Evolutionary conservation across 1,140 invertebrate genomes (phyloP).

Genomic region (Apis cerana): DNA sequence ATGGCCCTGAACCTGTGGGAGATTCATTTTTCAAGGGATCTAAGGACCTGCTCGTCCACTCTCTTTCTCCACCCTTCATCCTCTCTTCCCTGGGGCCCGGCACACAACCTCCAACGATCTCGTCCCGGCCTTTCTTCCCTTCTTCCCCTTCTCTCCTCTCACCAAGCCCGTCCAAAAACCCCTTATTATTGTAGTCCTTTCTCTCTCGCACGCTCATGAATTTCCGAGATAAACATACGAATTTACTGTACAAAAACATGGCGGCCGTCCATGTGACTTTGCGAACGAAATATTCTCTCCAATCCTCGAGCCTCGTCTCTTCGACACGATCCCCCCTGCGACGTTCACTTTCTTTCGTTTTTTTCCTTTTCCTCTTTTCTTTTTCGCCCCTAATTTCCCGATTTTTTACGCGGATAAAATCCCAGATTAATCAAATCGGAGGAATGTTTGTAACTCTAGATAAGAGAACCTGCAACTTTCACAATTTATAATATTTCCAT

Average conservation of each 20-base stretch:
- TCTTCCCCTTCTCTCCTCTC: conserved; percentile 12
- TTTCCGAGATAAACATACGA: conserved; percentile 22
- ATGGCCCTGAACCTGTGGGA: conserved; percentile 61
- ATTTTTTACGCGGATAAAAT: too few relatives aligned
- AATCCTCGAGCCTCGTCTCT: too few relatives aligned
- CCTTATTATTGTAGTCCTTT: conserved; percentile 20
- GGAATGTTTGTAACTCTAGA: too few relatives aligned
- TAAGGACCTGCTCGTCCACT: conserved; percentile 70
- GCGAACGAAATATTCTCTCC: too few relatives aligned
- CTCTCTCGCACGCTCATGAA: neutral
- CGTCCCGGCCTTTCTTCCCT: conserved; percentile 4
- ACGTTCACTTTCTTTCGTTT: too few relatives aligned
- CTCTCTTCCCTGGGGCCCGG: neutral
- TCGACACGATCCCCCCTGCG: too few relatives aligned
- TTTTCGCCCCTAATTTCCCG: too few relatives aligned
- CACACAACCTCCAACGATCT: conserved; percentile 9
- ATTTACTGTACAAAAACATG: conserved; percentile 7
- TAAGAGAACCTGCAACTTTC: too few relatives aligned
- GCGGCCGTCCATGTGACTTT: neutral
- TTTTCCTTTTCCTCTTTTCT: too few relatives aligned
- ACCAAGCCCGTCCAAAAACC: conserved; percentile 43
- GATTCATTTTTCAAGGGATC: conserved; percentile 74
- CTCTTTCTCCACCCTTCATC: neutral
- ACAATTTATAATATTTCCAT: too few relatives aligned
- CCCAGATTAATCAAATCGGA: too few relatives aligned